These are phyloP conservation scores for Saguinus imperator DNA, from an alignment of 2,113 vertebrate species.

Conservation along the genomic window DNA sequence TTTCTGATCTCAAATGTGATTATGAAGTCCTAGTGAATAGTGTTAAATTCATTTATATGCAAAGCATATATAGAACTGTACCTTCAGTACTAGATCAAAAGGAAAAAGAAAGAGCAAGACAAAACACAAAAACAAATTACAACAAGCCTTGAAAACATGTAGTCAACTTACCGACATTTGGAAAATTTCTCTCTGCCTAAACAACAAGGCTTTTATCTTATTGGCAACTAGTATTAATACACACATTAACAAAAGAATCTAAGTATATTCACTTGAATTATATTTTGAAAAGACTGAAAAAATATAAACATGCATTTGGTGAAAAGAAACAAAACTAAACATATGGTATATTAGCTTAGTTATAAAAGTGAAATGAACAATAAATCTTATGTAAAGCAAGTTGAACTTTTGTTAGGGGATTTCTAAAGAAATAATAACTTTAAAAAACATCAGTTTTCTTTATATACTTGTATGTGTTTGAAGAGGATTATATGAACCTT, in stretches of 20 bases:
- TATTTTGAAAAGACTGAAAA: not conserved
- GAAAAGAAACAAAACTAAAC: not conserved
- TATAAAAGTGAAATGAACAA: not conserved
- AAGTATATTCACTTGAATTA: conserved; percentile 3
- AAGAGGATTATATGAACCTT: not conserved
- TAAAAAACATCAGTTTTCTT: not conserved
- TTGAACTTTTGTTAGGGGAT: conserved; percentile 3
- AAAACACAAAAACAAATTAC: conserved; percentile 48
- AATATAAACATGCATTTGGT: not conserved
- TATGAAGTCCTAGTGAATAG: conserved; percentile 30
- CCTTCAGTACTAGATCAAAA: conserved; percentile 59
- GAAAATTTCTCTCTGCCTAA: conserved; percentile 22
- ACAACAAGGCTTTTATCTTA: conserved; percentile 15
- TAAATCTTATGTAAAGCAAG: not conserved
- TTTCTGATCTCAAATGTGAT: conserved; percentile 21
- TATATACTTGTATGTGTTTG: not conserved
- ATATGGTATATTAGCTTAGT: not conserved
- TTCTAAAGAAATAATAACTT: conserved; percentile 14
- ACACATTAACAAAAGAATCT: conserved; percentile 19
- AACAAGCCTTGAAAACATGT: conserved; percentile 53
- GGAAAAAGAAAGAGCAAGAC: conserved; percentile 61
- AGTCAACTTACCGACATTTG: conserved; percentile 1
- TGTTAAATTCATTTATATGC: not conserved
- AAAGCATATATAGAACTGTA: conserved; percentile 16
- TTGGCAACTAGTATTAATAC: not conserved